Evolutionary conservation across 2,888 invertebrate genomes (phyloP).

Genomic region (Schrankia costaestrigalis): DNA sequence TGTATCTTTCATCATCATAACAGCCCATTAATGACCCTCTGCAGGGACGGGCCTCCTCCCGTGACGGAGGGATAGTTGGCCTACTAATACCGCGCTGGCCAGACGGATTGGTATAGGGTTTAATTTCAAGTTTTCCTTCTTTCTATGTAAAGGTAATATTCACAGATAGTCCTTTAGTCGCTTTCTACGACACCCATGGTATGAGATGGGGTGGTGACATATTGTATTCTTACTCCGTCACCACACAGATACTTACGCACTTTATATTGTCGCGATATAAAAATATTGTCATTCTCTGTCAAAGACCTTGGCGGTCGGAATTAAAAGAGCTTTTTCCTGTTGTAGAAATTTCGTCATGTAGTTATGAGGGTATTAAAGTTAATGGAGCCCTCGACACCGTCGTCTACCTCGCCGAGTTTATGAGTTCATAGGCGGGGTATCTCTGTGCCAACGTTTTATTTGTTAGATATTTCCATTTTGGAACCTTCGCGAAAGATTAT

Average conservation of each 20-base stretch:
- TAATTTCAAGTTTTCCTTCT: too few relatives aligned
- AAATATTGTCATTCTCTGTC: conserved; percentile 38
- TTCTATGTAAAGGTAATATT: too few relatives aligned
- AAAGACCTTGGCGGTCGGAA: conserved; percentile 44
- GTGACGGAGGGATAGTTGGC: too few relatives aligned
- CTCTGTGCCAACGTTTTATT: conserved; percentile 53
- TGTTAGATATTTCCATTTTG: conserved; percentile 46
- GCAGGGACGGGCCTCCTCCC: too few relatives aligned
- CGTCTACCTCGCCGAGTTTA: conserved; percentile 59
- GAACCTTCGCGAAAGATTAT: conserved; percentile 29
- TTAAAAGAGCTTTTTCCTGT: conserved; percentile 69
- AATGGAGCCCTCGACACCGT: conserved; percentile 58
- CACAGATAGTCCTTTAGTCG: too few relatives aligned
- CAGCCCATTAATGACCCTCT: too few relatives aligned
- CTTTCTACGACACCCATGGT: too few relatives aligned
- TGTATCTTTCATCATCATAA: too few relatives aligned
- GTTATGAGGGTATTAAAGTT: conserved; percentile 70
- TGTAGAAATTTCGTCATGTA: conserved; percentile 66
- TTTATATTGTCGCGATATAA: conserved; percentile 25
- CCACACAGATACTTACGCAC: conserved; percentile 8
- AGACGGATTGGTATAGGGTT: too few relatives aligned
- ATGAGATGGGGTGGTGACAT: too few relatives aligned
- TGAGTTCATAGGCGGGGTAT: conserved; percentile 57
- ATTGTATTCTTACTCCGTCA: too few relatives aligned
- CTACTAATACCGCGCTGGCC: too few relatives aligned